These are phyloP conservation scores for Mercenaria mercenaria DNA, from an alignment of 1,140 invertebrate genomes.

Conservation along the genomic window DNA sequence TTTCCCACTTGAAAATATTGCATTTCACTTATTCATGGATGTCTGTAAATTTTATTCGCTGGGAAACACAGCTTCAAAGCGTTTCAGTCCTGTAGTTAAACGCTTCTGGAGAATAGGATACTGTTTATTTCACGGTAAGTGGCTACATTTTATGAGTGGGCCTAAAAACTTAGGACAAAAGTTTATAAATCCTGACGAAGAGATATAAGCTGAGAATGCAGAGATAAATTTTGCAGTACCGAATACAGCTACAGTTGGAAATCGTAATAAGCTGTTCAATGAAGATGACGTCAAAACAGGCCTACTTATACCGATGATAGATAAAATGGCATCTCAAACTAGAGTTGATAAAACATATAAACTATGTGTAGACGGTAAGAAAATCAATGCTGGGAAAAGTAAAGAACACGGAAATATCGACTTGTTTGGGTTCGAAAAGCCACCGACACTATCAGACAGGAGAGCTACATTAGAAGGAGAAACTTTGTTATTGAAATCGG, in stretches of 20 bases:
- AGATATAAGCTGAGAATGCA: not conserved
- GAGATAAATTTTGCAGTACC: not conserved
- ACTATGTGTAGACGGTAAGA: conserved; percentile 31
- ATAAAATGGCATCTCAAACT: not conserved
- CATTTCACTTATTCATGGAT: not conserved
- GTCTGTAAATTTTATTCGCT: not conserved
- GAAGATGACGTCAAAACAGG: not conserved
- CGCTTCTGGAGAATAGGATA: not conserved
- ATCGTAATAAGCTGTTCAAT: not conserved
- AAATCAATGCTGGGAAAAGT: not conserved
- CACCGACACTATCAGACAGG: not conserved
- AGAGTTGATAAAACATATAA: not conserved
- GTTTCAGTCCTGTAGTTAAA: not conserved
- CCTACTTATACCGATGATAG: not conserved
- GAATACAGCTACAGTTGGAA: not conserved
- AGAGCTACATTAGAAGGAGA: not conserved
- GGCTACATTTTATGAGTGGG: not conserved
- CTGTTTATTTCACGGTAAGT: not conserved
- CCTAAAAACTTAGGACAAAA: not conserved
- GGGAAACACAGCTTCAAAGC: not conserved
- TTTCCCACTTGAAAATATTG: not conserved
- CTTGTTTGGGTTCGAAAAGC: not conserved
- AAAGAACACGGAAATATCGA: not conserved
- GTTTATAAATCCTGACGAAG: not conserved
- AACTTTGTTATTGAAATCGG: not conserved